Evolutionary conservation across 2,888 invertebrate genomes (phyloP).

Genomic region (Hydrotaea diabolus): DNA sequence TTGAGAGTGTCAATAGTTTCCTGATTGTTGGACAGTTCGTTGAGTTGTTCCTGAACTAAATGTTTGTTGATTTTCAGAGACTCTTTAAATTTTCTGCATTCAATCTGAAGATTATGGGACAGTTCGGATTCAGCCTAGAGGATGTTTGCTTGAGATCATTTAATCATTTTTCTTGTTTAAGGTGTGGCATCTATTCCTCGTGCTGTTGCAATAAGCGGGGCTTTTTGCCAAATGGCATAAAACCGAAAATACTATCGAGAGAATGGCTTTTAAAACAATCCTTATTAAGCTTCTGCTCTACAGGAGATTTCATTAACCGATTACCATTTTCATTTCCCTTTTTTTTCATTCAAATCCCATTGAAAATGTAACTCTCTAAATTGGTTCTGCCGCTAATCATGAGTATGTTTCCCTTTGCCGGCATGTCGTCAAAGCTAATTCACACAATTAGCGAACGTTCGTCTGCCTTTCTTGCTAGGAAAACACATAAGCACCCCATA

Average conservation of each 20-base stretch:
- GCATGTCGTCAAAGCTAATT: conserved; percentile 4
- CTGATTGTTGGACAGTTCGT: conserved; percentile 82
- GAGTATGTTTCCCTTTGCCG: not conserved
- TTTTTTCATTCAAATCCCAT: no score
- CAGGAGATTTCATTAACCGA: no score
- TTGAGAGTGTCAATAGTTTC: conserved; percentile 85
- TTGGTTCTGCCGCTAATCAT: not conserved
- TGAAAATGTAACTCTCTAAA: no score
- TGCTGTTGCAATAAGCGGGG: conserved; percentile 76
- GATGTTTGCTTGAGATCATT: conserved; percentile 82
- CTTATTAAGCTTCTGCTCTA: no score
- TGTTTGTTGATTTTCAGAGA: conserved; percentile 77
- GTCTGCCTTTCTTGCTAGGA: not conserved
- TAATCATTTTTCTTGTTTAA: conserved; percentile 80
- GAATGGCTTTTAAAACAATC: no score
- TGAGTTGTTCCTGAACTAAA: conserved; percentile 74
- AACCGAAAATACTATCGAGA: no score
- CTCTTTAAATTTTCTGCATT: conserved; percentile 73
- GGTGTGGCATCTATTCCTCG: conserved; percentile 78
- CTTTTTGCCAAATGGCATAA: no score
- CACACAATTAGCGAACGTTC: conserved; percentile 21
- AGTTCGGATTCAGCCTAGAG: conserved; percentile 73
- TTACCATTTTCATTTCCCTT: no score
- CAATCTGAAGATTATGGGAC: conserved; percentile 70
- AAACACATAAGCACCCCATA: conserved; percentile 18